Conservation (phyloP, 1,140 invertebrate genomes). For the Laupala kohalensis region DNA sequence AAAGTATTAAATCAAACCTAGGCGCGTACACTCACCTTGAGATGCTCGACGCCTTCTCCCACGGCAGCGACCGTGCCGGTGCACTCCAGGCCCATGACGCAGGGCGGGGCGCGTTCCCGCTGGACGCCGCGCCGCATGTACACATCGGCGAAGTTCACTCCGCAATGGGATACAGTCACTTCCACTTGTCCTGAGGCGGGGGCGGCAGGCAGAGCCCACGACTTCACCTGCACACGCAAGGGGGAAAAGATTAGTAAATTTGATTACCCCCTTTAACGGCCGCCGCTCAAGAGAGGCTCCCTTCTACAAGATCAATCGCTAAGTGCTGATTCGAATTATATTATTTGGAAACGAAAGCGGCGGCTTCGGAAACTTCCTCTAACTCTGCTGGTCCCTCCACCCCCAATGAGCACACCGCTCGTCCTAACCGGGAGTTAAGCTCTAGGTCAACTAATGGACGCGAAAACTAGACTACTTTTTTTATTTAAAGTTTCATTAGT, state of each 20-base stretch:
- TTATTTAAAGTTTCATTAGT: too few species aligned
- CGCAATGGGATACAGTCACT: conserved; percentile 37
- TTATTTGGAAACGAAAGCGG: too few species aligned
- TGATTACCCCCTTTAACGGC: background rate
- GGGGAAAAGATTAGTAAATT: background rate
- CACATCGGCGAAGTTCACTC: conserved; percentile 38
- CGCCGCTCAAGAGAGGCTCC: background rate
- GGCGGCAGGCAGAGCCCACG: conserved; percentile 14
- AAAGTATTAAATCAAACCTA: too few species aligned
- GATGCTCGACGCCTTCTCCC: conserved; percentile 21
- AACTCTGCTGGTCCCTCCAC: too few species aligned
- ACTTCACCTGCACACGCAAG: conserved; percentile 19
- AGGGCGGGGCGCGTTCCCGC: conserved; percentile 25
- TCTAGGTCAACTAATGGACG: too few species aligned
- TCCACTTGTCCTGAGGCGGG: conserved; percentile 29
- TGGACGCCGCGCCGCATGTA: conserved; percentile 33
- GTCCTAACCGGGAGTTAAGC: too few species aligned
- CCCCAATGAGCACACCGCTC: too few species aligned
- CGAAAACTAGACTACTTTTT: too few species aligned
- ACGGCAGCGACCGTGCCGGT: conserved; percentile 27
- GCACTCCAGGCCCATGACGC: conserved; percentile 35
- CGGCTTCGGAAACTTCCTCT: too few species aligned
- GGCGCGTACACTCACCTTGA: conserved; percentile 26
- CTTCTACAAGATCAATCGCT: too few species aligned
- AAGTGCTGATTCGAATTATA: too few species aligned